Base-by-base conservation (phyloP, 2,888 invertebrate genomes). In the Drosophila neotestacea region DNA sequence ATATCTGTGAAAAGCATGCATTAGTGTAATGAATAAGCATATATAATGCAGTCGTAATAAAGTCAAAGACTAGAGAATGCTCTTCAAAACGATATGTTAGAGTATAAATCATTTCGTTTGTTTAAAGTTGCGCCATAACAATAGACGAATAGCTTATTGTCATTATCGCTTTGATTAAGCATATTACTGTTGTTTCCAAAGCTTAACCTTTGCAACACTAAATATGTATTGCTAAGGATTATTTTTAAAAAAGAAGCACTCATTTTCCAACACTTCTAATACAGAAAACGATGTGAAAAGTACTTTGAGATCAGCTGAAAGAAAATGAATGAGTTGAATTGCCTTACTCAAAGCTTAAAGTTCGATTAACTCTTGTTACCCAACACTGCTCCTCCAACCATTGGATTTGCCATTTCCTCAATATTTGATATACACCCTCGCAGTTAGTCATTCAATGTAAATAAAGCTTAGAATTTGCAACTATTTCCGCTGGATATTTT, bases 401-500 rank as follows among this genome's bases (percentile, higher is more conserved):
- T n/a, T 7, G 7, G 27, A 16, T 30, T 16, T 39, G 13, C 28
- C 1, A 28, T 9, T 4, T 44, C 27, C 6, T 44, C 2, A 36
- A 58, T 58, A 58, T 47, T 58, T 58, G 4, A 58, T 10, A 13
- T 4, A 4, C 7, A 28, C n/a, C n/a, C 16, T 6, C 1, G 13
- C 34, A 34, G 61, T 34, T 44, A 58, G 46, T 16, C 22, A 51
- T 36, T 28, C 28, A 56, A 63, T 52, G 61, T 67, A 88, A 79
- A 88, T 66, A 82, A 79, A 73, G 70, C 69, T 84, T 84, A 84
- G 88, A 85, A 79, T 63, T 66, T 65, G 36, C 58, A 62, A 73
- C 55, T 73, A 62, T 73, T 47, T 64, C 39, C 54, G 51, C 54
- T 52, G 38, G 47, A 78, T 51, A 68, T 62, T 79, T 74, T 46